Base-by-base conservation (phyloP, 2,888 invertebrate species). In the Drosophila koepferae region DNA sequence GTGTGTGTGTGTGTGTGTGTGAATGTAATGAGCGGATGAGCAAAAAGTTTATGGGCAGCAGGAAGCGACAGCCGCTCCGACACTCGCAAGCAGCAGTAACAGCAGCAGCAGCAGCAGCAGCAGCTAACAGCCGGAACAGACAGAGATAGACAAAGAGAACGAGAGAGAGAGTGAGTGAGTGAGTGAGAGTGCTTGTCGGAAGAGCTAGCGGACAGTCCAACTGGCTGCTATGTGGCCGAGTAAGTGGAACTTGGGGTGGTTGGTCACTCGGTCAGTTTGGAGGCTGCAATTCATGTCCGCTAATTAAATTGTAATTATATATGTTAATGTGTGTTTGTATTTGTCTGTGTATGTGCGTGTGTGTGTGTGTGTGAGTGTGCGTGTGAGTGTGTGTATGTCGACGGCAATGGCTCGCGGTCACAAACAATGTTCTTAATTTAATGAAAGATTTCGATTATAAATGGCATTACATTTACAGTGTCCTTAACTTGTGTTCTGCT, bases 281-380 rank as follows among this genome's bases (percentile, higher is more conserved):
- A 72, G 84, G 80, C 78, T 85, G 85, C 87, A 85, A 82, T 81
- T 87, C 85, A 81, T 81, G 85, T 85, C 74, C 85, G 85, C 85
- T 86, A 86, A 86, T 86, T 86, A 87, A 86, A 85, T 86, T 87
- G 85, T 86, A 86, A 86, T 86, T 86, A 87, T 86, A 71, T 87
- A 87, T 87, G 87, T 82, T 85, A 86, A 86, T 81, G 74, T 80
- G 56, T 73, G 56, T 67, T 60, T 74, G 63, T 79, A 41, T 71
- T 60, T 48, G 49, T 67, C 48, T 56, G 63, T 44, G 34, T 23
- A 12, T 62, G 40, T 54, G 38, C 49, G 43, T 63, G 20, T 55
- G 28, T 48, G 51, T 28, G 28, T 60, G 43, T 40, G 31, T 49
- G 44, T 60, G 36, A 16, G 43, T 54, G 61, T 36, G 31, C 62